Percentiles rank a stretch among this genome's conserved stretches.
Conservation (phyloP, 2,797 vertebrate species). For the Antennarius maculatus region DNA sequence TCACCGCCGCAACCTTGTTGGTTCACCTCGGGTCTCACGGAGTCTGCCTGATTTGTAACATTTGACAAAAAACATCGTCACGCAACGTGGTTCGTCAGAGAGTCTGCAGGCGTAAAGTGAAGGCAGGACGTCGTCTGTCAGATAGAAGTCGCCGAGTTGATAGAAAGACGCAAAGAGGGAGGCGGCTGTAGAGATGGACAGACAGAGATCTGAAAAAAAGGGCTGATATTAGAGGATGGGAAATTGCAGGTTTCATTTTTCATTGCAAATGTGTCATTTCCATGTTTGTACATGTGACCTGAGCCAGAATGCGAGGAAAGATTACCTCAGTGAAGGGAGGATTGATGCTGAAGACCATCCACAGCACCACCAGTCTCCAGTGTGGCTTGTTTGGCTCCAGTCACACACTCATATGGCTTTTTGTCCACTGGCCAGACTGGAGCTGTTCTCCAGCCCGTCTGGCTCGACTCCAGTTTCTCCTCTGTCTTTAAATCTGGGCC, state of each 20-base stretch:
- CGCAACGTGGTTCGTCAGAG: constrained; percentile 71
- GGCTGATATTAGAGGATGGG: constrained; percentile 15
- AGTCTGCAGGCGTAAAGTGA: constrained; percentile 62
- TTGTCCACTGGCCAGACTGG: constrained; percentile 57
- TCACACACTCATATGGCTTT: constrained; percentile 56
- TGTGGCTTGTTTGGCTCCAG: constrained; percentile 39
- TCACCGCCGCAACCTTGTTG: constrained; percentile 75
- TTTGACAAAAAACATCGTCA: constrained; percentile 77
- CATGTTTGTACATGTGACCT: constrained; percentile 24
- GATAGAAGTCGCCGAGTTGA: constrained; percentile 37
- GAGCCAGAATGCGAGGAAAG: constrained; percentile 27
- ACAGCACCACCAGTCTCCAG: constrained; percentile 28
- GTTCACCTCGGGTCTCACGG: constrained; percentile 80
- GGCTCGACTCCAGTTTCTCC: constrained; percentile 61
- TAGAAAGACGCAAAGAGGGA: constrained; percentile 38
- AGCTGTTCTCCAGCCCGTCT: constrained; percentile 53
- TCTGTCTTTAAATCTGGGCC: constrained; percentile 62
- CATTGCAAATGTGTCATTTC: constrained; percentile 35
- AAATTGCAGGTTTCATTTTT: constrained; percentile 11
- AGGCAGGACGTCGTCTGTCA: constrained; percentile 69
- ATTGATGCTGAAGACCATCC: constrained; percentile 41
- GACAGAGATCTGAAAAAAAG: constrained; percentile 9
- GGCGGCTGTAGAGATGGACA: constrained; percentile 42
- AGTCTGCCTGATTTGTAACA: constrained; percentile 70
- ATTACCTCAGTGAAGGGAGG: constrained; percentile 22